Evolutionary conservation across 2,113 vertebrate genomes (phyloP), one percentile per base, ranked within the genome.

Genomic region (Ceuthmochares aereus): DNA sequence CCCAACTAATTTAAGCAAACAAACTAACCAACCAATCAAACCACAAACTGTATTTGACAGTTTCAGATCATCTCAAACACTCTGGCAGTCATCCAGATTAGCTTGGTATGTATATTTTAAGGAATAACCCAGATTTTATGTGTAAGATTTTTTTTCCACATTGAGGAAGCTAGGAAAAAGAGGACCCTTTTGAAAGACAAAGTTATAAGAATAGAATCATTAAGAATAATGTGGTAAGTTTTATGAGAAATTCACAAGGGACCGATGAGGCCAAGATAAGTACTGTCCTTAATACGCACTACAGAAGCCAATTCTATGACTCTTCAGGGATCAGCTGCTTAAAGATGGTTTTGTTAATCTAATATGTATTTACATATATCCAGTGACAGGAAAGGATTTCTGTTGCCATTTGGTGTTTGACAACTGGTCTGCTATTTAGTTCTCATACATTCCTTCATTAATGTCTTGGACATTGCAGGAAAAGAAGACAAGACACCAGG

Each of bases 381-480:
- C 76, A 95, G 91, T 94, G 84, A 95, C 87, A 91, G 64, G 77
- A 84, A 95, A 78, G 56, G 62, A 92, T 95, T 96, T 92, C 87
- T 95, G 73, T 92, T 91, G 91, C 84, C 77, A 42, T 96, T 97
- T 95, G 89, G 43, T 78, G 95, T 97, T 95, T 95, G 95, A 96
- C 96, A 96, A 95, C 94, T 82, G 87, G 89, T 95, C 96, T 96
- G 94, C 91, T 96, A 92, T 95, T 97, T 96, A 93, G 93, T 95
- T 96, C 94, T 97, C 91, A 89, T 97, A 96, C 94, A 95, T 96
- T 95, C 96, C 78, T 94, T 96, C 95, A 93, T 96, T 95, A 95
- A 95, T 97, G 93, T 95, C 87, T 95, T 95, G 91, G 93, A 95
- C 95, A 87, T 75, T 78, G 81, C 89, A 96, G 92, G 91, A 93